Evolutionary conservation across 2,797 vertebrate species (phyloP).

Genomic region (Hirundo rustica): DNA sequence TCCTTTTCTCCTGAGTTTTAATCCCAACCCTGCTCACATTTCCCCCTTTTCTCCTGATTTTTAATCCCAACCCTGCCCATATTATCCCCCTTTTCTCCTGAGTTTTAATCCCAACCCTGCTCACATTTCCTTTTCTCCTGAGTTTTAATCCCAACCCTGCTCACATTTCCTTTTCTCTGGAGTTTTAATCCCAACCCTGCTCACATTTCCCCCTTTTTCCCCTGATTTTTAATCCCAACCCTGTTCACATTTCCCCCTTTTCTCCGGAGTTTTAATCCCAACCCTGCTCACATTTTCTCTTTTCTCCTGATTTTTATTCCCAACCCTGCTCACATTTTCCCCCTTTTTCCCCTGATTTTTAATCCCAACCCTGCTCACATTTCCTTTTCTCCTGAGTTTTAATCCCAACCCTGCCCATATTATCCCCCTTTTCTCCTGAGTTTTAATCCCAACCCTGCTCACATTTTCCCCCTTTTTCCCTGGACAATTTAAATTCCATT

Average conservation of each 20-base stretch:
- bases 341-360: background rate
- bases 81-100: too few species aligned
- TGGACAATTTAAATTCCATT: background rate
- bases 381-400: background rate
- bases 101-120: too few species aligned
- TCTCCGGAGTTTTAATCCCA: background rate
- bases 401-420: background rate
- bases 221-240: background rate
- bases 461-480: background rate
- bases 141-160: too few species aligned
- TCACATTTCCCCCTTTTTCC: background rate
- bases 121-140: too few species aligned
- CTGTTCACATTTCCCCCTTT: background rate
- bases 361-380: background rate
- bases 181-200: background rate
- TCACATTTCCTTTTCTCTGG: too few species aligned
- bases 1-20: background rate
- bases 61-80: too few species aligned
- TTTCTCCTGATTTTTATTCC: background rate
- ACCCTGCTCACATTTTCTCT: background rate
- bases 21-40: background rate
- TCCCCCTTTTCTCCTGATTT: background rate
- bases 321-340: fast-evolving
- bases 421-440: background rate
- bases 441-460: background rate